Evolutionary conservation across 2,113 vertebrate genomes (phyloP).

Genomic region (Pimephales promelas): DNA sequence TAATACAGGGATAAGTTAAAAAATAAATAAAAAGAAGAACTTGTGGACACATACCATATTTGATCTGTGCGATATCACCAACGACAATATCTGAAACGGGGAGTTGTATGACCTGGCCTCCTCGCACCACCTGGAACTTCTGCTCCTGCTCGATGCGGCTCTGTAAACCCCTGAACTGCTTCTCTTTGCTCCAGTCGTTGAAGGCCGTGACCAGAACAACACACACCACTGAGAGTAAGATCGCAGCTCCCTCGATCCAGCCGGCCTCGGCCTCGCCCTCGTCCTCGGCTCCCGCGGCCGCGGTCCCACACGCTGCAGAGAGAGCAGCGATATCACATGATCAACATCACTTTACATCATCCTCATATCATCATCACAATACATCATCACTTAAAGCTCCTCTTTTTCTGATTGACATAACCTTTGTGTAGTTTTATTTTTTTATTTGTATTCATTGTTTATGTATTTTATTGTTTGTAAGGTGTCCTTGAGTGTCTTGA

Average conservation of each 20-base stretch:
- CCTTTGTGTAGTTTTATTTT: too few relatives aligned
- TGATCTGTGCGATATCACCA: slow-evolving; percentile 95
- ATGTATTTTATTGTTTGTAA: too few relatives aligned
- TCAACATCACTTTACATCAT: too few relatives aligned
- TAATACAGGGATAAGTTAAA: neutral
- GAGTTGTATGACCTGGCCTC: slow-evolving; percentile 91
- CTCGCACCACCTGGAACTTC: slow-evolving; percentile 95
- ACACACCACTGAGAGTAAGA: slow-evolving; percentile 94
- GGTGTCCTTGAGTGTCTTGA: too few relatives aligned
- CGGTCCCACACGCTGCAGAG: slow-evolving; percentile 82
- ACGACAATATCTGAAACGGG: slow-evolving; percentile 94
- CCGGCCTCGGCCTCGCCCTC: slow-evolving; percentile 94
- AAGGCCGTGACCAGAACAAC: slow-evolving; percentile 98
- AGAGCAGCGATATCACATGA: neutral
- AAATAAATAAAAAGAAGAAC: neutral
- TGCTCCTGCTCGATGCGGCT: slow-evolving; percentile 99
- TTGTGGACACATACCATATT: slow-evolving; percentile 84
- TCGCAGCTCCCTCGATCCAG: slow-evolving; percentile 98
- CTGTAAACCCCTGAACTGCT: slow-evolving; percentile 96
- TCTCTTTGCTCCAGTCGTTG: slow-evolving; percentile 99
- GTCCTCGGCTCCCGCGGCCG: slow-evolving; percentile 83
- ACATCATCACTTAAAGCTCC: too few relatives aligned
- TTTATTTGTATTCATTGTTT: too few relatives aligned
- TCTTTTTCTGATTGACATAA: too few relatives aligned
- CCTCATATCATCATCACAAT: too few relatives aligned